Conservation (phyloP, 2,113 vertebrate species). For the Noctilio leporinus region DNA sequence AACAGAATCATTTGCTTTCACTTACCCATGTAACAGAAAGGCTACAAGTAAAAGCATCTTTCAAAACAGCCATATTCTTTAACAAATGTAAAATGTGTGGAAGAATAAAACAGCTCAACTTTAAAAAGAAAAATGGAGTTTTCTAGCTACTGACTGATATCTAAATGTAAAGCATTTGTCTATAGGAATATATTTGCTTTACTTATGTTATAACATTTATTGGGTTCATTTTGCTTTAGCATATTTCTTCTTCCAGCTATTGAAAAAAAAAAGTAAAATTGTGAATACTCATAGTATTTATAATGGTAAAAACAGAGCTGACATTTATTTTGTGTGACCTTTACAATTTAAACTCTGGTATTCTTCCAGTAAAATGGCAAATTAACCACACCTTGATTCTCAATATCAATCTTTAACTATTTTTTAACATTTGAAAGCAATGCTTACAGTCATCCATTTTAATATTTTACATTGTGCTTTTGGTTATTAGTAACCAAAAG, state of each 20-base stretch:
- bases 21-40: background rate
- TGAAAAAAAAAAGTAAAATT: background rate
- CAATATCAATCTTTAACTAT: background rate
- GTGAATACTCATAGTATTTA: background rate
- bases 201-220: background rate
- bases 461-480: background rate
- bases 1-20: constrained; percentile 41
- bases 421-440: background rate
- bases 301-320: background rate
- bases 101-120: background rate
- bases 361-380: background rate
- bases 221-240: background rate
- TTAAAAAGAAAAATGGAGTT: background rate
- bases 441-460: background rate
- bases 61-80: constrained; percentile 38
- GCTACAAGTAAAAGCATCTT: constrained; percentile 9
- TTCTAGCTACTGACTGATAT: background rate
- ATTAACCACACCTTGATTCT: background rate
- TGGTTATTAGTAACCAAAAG: background rate
- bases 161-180: background rate
- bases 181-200: background rate
- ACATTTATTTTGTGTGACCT: background rate
- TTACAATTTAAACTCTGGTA: background rate
- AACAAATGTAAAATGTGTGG: constrained; percentile 47
- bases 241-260: background rate